A percentile compares a stretch with the other conserved stretches of the same genome.
Conservation (phyloP, 2,797 vertebrate species). For the Microctenopoma stevenorrisi region DNA sequence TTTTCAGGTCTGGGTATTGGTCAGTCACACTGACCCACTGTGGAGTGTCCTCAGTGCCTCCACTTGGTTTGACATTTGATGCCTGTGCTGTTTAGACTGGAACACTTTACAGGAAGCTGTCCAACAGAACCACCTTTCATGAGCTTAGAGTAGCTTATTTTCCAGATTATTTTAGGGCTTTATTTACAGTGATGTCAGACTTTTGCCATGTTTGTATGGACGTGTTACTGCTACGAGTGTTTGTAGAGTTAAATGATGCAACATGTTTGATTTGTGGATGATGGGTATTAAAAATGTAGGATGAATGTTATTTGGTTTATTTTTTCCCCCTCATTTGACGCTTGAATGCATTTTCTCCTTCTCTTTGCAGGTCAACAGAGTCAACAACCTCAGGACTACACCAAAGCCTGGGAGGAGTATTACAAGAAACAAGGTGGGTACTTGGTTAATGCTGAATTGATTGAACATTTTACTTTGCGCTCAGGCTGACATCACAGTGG, state of each 20-base stretch:
- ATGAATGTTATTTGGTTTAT: slow-evolving; percentile 7
- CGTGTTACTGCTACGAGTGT: slow-evolving; percentile 47
- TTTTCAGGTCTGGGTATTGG: slow-evolving; percentile 65
- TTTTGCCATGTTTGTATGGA: slow-evolving; percentile 34
- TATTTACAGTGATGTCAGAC: slow-evolving; percentile 52
- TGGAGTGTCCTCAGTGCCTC: slow-evolving; percentile 55
- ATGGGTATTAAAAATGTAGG: slow-evolving; percentile 35
- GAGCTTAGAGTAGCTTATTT: slow-evolving; percentile 56
- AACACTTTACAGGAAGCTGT: slow-evolving; percentile 70
- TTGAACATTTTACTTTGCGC: not conserved
- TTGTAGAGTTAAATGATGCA: slow-evolving; percentile 48
- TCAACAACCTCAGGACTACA: slow-evolving; percentile 88
- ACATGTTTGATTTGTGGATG: slow-evolving; percentile 26
- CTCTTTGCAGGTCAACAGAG: slow-evolving; percentile 85
- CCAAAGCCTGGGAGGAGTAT: slow-evolving; percentile 88
- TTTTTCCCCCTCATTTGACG: not conserved
- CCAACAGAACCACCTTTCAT: slow-evolving; percentile 61
- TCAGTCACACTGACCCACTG: slow-evolving; percentile 52
- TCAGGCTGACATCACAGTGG: no score
- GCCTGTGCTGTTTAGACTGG: slow-evolving; percentile 81
- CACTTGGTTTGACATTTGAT: slow-evolving; percentile 59
- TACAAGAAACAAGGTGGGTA: slow-evolving; percentile 89
- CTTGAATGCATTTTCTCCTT: slow-evolving; percentile 14
- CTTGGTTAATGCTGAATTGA: not conserved
- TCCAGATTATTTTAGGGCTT: slow-evolving; percentile 35